Conservation (phyloP, 2,797 vertebrate genomes). For the Discoglossus pictus region DNA sequence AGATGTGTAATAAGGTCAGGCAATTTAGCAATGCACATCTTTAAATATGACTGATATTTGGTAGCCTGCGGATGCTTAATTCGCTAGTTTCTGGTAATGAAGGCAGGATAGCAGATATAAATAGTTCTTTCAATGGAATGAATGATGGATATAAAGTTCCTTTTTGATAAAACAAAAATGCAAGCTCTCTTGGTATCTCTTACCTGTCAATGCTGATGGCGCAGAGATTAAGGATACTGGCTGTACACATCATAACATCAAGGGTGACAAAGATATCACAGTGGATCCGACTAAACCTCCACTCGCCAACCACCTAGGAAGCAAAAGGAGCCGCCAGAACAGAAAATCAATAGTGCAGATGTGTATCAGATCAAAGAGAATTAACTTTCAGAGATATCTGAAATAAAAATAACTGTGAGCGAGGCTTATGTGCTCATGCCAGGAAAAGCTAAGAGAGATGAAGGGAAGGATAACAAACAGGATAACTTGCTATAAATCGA, state of each 20-base stretch:
- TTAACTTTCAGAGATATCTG: constrained; percentile 25
- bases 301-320: constrained; percentile 92
- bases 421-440: constrained; percentile 22
- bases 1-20: no score
- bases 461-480: constrained; percentile 13
- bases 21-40: background rate
- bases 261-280: constrained; percentile 98
- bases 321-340: constrained; percentile 50
- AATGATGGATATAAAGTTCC: constrained; percentile 1
- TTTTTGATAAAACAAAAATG: constrained; percentile 3
- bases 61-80: no score
- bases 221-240: constrained; percentile 97
- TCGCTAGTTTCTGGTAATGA: no score
- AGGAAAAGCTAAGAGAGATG: constrained; percentile 3
- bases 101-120: no score
- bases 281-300: constrained; percentile 95
- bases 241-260: constrained; percentile 99
- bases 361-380: constrained; percentile 41
- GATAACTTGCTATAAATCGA: no score
- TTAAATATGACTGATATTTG: constrained; percentile 5
- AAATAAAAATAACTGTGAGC: constrained; percentile 18
- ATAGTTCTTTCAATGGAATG: no score
- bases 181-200: constrained; percentile 53
- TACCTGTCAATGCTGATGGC: constrained; percentile 99
- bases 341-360: constrained; percentile 50